These are phyloP conservation scores for Halcyon smyrnensis DNA, from an alignment of 2,797 vertebrate genomes.

Conservation along the genomic window DNA sequence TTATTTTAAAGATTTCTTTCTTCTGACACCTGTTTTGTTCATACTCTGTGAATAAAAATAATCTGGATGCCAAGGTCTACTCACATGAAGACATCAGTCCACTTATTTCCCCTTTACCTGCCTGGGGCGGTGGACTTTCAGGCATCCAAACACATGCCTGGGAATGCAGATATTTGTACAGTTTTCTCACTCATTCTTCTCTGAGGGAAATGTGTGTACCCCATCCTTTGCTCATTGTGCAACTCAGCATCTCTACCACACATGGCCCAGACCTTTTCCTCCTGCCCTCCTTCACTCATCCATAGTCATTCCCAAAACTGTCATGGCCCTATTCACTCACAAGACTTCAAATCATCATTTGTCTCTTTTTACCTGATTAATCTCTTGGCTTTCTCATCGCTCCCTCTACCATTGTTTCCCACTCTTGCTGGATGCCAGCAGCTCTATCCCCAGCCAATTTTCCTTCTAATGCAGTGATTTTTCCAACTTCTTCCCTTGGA, in stretches of 20 bases:
- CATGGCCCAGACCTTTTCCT: neutral
- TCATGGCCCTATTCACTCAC: neutral
- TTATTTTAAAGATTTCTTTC: neutral
- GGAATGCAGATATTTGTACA: accelerated
- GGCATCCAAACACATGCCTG: neutral
- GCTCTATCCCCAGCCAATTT: neutral
- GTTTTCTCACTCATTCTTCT: neutral
- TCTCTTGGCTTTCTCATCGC: neutral
- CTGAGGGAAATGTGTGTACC: accelerated
- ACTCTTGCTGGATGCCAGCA: neutral
- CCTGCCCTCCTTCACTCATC: neutral
- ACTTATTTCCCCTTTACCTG: neutral
- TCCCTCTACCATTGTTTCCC: neutral
- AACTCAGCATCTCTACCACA: accelerated
- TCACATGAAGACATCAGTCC: accelerated
- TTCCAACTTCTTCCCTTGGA: neutral
- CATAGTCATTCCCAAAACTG: neutral
- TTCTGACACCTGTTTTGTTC: neutral
- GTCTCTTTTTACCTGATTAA: neutral
- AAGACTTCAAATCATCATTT: neutral
- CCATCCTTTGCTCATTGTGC: neutral
- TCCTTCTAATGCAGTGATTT: neutral
- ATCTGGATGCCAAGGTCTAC: neutral
- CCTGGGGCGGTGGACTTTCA: accelerated
- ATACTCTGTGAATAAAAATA: neutral